These are phyloP conservation scores for Eidolon dupreanum DNA, from an alignment of 2,797 vertebrate genomes.

Conservation along the genomic window DNA sequence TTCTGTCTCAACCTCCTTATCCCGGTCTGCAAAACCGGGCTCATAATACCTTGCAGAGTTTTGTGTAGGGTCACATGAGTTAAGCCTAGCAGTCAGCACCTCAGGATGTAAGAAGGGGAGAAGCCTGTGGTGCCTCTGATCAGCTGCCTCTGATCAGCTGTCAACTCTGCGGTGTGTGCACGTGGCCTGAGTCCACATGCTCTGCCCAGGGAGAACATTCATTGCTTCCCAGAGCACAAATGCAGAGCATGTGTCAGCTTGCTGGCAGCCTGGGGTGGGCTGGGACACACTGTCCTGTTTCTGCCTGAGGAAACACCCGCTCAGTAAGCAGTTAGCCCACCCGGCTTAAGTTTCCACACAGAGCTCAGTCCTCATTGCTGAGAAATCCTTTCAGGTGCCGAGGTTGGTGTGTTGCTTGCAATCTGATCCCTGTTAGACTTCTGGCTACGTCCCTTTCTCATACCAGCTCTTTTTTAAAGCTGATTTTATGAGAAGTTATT, in stretches of 20 bases:
- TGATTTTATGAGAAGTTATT: constrained; percentile 48
- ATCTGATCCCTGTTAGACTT: neutral
- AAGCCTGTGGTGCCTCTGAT: neutral
- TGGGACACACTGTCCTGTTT: constrained; percentile 60
- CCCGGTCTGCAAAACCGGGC: neutral
- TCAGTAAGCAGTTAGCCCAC: constrained; percentile 56
- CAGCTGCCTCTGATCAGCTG: constrained; percentile 15
- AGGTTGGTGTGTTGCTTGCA: neutral
- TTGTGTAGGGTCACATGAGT: neutral
- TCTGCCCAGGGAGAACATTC: neutral
- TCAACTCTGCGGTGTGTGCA: neutral
- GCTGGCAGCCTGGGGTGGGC: neutral
- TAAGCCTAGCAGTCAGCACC: constrained; percentile 19
- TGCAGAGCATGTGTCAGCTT: constrained; percentile 42
- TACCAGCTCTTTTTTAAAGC: constrained; percentile 35
- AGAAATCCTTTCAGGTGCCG: constrained; percentile 10
- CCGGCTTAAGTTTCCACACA: constrained; percentile 32
- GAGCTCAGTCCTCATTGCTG: neutral
- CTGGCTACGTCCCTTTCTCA: neutral
- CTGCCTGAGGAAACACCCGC: constrained; percentile 12
- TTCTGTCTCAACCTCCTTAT: neutral
- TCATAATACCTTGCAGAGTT: neutral
- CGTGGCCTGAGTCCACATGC: neutral
- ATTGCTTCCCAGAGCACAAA: constrained; percentile 38
- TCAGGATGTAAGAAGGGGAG: neutral